Base-by-base conservation (phyloP, 2,113 vertebrate genomes). In the Silurus glanis region DNA sequence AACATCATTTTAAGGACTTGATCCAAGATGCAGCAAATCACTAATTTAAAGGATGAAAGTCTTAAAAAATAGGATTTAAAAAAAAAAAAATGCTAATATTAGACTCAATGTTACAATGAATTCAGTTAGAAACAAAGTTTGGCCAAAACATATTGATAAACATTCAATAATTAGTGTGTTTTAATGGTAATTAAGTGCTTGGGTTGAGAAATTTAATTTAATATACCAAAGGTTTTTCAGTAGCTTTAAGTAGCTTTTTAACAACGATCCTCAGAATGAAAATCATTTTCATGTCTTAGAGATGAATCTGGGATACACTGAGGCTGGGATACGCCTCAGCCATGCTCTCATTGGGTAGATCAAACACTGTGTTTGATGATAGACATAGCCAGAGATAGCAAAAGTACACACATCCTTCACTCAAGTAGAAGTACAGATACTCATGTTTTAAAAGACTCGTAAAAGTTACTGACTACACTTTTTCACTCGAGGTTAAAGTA, bases 11-110 rank as follows among this genome's bases (percentile, higher is more conserved):
- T 19, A 71, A 13, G 28, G 49, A 3, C 28, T n/a, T 45, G 14
- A 47, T 49, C 28, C 16, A 71, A 49, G 28, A 71, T 69, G 75
- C 1, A 66, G 19, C 53, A 72, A 80, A 80, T 80, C 84, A 81
- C 37, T 25, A 59, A 67, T 85, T 69, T 85, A 69, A 16, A 6
- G n/a, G n/a, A 66, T 62, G n/a, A 71, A 49, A 9, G 84, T 53
- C 25, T 56, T 56, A 9, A 58, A 49, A 58, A 55, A 47, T 71
- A 64, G 53, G 23, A 61, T 79, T n/a, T n/a, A n/a, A n/a, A n/a
- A n/a, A n/a, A n/a, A n/a, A n/a, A n/a, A 55, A 58, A n/a, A 61
- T 28, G 51, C 66, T 37, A 3, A 12, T 28, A 55, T 17, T 19
- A n/a, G 28, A 71, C 19, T 28, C 28, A 37, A 37, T 37, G 37